Evolutionary conservation across 2,797 vertebrate genomes (phyloP).

Genomic region (Tamandua tetradactyla): DNA sequence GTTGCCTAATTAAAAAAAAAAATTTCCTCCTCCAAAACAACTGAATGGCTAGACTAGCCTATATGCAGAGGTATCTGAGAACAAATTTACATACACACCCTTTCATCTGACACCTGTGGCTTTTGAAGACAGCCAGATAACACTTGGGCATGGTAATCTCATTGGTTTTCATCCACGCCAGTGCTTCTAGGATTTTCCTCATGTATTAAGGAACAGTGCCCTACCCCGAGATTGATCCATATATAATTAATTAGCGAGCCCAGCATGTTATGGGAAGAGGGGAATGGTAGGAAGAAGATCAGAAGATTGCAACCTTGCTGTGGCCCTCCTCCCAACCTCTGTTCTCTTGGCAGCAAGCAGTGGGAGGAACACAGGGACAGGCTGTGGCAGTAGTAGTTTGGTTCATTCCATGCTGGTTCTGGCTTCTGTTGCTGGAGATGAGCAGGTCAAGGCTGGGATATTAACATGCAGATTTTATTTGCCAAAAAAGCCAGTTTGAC

Average conservation of each 20-base stretch:
- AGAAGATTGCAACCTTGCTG: neutral
- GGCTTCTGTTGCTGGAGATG: neutral
- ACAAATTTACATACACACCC: neutral
- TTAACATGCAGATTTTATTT: neutral
- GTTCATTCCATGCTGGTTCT: neutral
- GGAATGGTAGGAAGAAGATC: neutral
- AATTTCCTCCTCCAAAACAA: neutral
- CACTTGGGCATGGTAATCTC: neutral
- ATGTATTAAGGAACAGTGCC: neutral
- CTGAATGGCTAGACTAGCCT: neutral
- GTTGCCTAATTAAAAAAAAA: neutral
- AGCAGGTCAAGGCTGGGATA: neutral
- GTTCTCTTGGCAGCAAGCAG: no score
- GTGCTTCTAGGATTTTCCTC: conserved; percentile 31
- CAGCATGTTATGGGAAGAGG: neutral
- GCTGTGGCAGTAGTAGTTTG: neutral
- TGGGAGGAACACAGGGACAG: rapidly evolving
- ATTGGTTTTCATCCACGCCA: conserved; percentile 26
- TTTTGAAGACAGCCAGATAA: conserved; percentile 23
- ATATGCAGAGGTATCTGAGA: neutral
- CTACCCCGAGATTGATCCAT: conserved; percentile 35
- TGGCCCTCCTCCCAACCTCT: no score
- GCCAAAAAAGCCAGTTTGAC: neutral
- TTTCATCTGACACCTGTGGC: conserved; percentile 44
- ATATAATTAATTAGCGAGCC: neutral